Base-by-base conservation (phyloP, 2,888 invertebrate species). In the Drosophila phalerata region DNA sequence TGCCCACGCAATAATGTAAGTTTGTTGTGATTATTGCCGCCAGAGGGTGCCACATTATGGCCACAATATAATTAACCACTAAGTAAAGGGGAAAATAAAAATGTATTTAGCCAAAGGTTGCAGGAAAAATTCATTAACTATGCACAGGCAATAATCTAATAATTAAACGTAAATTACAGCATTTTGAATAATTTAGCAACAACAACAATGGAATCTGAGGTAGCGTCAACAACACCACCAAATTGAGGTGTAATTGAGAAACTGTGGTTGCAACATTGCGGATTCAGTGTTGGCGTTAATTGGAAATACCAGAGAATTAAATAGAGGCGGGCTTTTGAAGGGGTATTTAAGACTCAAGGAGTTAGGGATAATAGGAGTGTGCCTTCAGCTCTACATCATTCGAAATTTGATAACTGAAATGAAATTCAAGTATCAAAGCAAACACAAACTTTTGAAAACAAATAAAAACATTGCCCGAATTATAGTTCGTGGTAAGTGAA, bases 381-480 rank as follows among this genome's bases (percentile, higher is more conserved):
- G 71, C 72, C 42, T 19, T 49, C 61, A 15, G 17, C 32, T 40
- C 30, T 15, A 0, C 9, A 55, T 42, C n/a, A 15, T 30, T 34
- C n/a, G 67, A 66, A 80, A 78, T 60, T 65, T 13, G 38, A 63
- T 56, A 62, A 43, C 11, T 25, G 47, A 71, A 68, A 87, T 83
- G 83, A 87, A 83, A 85, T 83, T 83, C 48, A 87, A 85, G 85
- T 87, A 74, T 82, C 82, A 82, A 74, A 83, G 71, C 51, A 77
- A 81, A 69, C 53, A 56, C 55, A 69, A 57, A 9, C 32, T 47
- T 8, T 28, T 62, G 19, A 77, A 81, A 75, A 56, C 60, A 73
- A 66, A 82, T 63, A 85, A 79, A 68, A 60, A 28, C 38, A 56
- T 68, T 11, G 22, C 62, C 19, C 28, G 57, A 61, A 22, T 30